Percentiles rank a stretch among this genome's conserved stretches.
Evolutionary conservation across 2,113 vertebrate genomes (phyloP).

Genomic region (Sinocyclocheilus anshuiensis): DNA sequence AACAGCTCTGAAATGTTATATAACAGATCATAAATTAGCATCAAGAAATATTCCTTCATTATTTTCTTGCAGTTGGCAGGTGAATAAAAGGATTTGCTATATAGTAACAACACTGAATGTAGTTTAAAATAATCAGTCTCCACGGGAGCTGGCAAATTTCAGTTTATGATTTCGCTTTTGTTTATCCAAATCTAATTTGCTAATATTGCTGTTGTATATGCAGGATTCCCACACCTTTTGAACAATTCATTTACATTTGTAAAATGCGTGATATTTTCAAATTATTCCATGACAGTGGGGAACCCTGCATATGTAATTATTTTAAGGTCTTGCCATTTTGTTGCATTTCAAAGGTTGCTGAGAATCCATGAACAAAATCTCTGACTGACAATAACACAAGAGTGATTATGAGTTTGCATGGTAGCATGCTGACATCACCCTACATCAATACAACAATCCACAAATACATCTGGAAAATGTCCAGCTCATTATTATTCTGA

Average conservation of each 20-base stretch:
- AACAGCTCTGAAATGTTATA: background rate
- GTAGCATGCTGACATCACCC: conserved; percentile 58
- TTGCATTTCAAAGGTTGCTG: conserved; percentile 24
- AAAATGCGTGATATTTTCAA: background rate
- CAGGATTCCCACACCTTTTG: background rate
- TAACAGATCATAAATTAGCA: background rate
- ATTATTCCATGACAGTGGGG: background rate
- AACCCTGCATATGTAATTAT: background rate
- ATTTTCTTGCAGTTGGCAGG: background rate
- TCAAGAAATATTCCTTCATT: background rate
- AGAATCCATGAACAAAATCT: conserved; percentile 35
- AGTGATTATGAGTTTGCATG: conserved; percentile 57
- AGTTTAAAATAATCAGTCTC: background rate
- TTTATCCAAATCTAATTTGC: background rate
- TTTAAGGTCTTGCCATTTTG: background rate
- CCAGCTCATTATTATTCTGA: background rate
- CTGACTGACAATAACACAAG: conserved; percentile 1
- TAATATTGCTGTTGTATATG: conserved; percentile 44
- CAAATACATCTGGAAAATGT: conserved; percentile 14
- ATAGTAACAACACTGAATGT: background rate
- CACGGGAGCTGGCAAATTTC: conserved; percentile 10
- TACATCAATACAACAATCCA: conserved; percentile 49
- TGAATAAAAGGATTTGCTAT: background rate
- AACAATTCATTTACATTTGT: background rate
- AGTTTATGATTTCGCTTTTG: background rate